Percentiles rank a stretch among this genome's conserved stretches.
Conservation (phyloP, 1,140 invertebrate genomes). For the Tetramorium simillimum region DNA sequence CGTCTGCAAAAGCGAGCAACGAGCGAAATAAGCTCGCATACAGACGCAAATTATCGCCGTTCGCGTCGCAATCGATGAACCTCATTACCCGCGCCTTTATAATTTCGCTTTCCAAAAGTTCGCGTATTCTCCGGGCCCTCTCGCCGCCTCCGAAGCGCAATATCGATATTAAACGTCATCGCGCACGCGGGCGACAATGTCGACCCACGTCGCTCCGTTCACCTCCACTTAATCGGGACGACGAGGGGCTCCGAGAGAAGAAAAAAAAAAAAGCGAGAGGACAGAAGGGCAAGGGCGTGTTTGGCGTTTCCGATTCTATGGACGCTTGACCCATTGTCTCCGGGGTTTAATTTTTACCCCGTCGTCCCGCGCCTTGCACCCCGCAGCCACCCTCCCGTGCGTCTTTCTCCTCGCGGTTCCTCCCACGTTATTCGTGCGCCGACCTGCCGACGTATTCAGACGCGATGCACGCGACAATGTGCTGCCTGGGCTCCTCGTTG, state of each 20-base stretch:
- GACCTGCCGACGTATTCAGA: conserved; percentile 77
- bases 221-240: conserved; percentile 63
- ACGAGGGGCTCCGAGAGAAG: conserved; percentile 20
- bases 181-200: neutral
- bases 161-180: conserved; percentile 34
- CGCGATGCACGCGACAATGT: conserved; percentile 76
- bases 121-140: neutral
- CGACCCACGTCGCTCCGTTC: conserved; percentile 8
- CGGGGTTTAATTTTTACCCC: conserved; percentile 83
- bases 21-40: neutral
- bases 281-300: conserved; percentile 82
- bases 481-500: conserved; percentile 67
- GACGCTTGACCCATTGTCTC: conserved; percentile 86
- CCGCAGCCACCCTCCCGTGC: neutral
- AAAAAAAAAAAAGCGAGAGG: conserved; percentile 22
- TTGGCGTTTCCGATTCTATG: conserved; percentile 82
- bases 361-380: conserved; percentile 22
- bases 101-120: neutral
- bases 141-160: neutral
- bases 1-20: neutral
- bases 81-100: neutral
- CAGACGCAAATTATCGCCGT: neutral
- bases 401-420: conserved; percentile 63
- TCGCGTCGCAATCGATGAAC: neutral
- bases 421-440: conserved; percentile 74